A percentile compares a stretch with the other conserved stretches of the same genome.
These are phyloP conservation scores for Dermatemys mawii DNA, from an alignment of 2,113 vertebrate species.

Conservation along the genomic window DNA sequence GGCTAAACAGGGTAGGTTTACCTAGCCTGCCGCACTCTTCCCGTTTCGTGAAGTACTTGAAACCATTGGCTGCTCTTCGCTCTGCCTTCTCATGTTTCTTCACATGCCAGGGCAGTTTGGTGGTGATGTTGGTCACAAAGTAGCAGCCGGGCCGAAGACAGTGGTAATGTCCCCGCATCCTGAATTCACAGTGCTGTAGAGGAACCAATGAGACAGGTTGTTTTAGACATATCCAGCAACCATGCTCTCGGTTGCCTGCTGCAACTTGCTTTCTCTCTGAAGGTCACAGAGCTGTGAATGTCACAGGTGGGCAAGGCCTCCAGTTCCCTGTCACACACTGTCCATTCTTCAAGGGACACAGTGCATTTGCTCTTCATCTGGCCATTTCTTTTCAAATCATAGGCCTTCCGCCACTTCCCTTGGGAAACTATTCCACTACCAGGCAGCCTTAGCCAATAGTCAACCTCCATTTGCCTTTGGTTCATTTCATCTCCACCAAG, in stretches of 20 bases:
- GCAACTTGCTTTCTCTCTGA: not conserved
- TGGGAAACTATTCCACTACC: not conserved
- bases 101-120: slow-evolving; percentile 98
- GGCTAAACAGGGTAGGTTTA: slow-evolving; percentile 67
- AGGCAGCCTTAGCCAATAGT: not conserved
- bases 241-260: not conserved
- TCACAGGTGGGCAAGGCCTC: not conserved
- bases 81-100: slow-evolving; percentile 99
- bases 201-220: not conserved
- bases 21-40: slow-evolving; percentile 95
- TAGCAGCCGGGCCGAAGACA: slow-evolving; percentile 93
- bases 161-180: slow-evolving; percentile 98
- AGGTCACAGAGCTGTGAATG: not conserved
- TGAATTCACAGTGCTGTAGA: slow-evolving; percentile 95
- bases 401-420: not conserved
- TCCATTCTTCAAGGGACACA: not conserved
- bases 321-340: not conserved
- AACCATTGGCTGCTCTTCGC: slow-evolving; percentile 95
- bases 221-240: not conserved
- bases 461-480: not conserved
- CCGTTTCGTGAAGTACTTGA: slow-evolving; percentile 98
- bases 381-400: not conserved
- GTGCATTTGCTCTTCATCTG: not conserved
- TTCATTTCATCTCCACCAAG: not conserved
- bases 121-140: slow-evolving; percentile 99